Evolutionary conservation across 1,140 invertebrate species (phyloP).

Genomic region (Onthophagus taurus): DNA sequence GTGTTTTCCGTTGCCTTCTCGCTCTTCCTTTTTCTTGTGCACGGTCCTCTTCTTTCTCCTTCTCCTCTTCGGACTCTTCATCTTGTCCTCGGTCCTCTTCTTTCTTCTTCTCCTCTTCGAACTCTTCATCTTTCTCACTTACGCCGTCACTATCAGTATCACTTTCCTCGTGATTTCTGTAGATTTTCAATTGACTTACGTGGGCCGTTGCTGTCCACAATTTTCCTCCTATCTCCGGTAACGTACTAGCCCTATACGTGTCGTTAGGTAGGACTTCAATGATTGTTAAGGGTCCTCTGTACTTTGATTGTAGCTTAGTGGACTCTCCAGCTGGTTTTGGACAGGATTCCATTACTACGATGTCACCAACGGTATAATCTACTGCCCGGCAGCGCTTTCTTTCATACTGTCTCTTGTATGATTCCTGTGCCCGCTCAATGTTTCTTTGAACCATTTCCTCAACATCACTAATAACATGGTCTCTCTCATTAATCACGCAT

Average conservation of each 20-base stretch:
- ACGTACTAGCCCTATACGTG: conserved; percentile 15
- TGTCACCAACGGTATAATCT: not conserved
- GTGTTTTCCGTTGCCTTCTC: too few species aligned
- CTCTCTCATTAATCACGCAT: not conserved
- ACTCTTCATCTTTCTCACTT: not conserved
- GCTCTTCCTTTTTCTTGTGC: not conserved
- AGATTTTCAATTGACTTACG: conserved; percentile 10
- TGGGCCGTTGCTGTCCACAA: not conserved
- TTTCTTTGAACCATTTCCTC: not conserved
- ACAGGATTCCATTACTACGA: not conserved
- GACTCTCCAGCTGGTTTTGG: conserved; percentile 18
- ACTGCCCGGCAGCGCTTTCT: not conserved
- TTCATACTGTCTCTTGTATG: not conserved
- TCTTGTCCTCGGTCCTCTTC: not conserved
- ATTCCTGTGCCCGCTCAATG: not conserved
- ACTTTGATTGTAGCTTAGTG: conserved; percentile 18
- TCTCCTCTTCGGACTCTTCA: not conserved
- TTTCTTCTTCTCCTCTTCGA: not conserved
- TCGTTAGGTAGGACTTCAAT: conserved; percentile 22
- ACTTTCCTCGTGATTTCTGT: not conserved
- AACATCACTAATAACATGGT: not conserved
- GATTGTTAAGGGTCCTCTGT: conserved; percentile 22
- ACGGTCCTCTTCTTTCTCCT: not conserved
- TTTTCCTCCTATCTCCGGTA: conserved; percentile 12
- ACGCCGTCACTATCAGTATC: not conserved